Conservation (phyloP, 2,888 invertebrate genomes). For the Lobophora halterata region DNA sequence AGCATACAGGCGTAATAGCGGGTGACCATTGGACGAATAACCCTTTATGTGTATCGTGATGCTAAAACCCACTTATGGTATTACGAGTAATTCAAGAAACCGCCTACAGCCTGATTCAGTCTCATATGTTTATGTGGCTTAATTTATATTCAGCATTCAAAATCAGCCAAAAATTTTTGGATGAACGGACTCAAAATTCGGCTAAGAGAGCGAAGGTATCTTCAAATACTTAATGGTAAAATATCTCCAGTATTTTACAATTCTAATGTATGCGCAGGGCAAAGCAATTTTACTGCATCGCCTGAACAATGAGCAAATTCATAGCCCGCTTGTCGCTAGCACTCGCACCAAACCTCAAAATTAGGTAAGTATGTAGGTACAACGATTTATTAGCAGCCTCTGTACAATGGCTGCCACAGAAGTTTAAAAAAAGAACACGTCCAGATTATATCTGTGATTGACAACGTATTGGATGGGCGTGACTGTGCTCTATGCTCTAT, state of each 20-base stretch:
- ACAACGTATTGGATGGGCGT: constrained; percentile 47
- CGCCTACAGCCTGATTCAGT: constrained; percentile 10
- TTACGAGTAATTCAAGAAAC: constrained; percentile 10
- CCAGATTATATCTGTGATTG: constrained; percentile 43
- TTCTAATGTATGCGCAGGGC: too few species aligned
- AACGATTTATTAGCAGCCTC: constrained; percentile 41
- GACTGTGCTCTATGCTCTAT: constrained; percentile 37
- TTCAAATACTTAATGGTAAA: too few species aligned
- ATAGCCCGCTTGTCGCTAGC: constrained; percentile 4
- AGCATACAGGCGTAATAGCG: constrained; percentile 6
- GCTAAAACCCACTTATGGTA: constrained; percentile 3
- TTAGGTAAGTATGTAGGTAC: constrained; percentile 45
- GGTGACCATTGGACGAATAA: constrained; percentile 11
- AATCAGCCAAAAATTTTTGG: too few species aligned
- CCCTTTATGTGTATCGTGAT: constrained; percentile 7
- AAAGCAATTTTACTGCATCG: too few species aligned
- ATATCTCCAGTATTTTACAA: too few species aligned
- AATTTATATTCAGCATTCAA: background rate
- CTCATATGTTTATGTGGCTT: background rate
- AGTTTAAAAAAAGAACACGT: constrained; percentile 45
- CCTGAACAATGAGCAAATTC: too few species aligned
- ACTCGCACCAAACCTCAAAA: constrained; percentile 20
- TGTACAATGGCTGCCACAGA: constrained; percentile 30
- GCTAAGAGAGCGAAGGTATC: too few species aligned
- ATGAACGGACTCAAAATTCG: too few species aligned